Evolutionary conservation across 2,888 invertebrate genomes (phyloP).

Genomic region (Nudaria mundana): DNA sequence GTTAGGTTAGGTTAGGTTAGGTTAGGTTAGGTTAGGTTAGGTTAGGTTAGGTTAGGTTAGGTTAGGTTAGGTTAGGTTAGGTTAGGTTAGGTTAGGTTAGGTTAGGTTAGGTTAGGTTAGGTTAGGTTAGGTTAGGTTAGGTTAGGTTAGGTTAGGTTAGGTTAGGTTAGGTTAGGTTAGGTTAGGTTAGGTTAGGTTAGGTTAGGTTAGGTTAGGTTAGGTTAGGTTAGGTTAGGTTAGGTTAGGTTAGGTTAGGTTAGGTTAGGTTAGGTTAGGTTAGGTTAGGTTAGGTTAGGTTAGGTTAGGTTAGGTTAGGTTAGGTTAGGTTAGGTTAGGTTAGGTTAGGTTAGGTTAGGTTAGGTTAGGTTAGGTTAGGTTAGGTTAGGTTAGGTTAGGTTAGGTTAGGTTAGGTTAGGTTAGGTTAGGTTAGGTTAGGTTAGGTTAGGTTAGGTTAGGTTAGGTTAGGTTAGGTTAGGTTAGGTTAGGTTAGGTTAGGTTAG

Average conservation of each 20-base stretch:
- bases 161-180: conserved; percentile 19
- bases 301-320: conserved; percentile 23
- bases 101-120: conserved; percentile 16
- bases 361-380: conserved; percentile 18
- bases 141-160: conserved; percentile 16
- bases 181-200: conserved; percentile 19
- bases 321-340: conserved; percentile 19
- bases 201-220: conserved; percentile 16
- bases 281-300: conserved; percentile 17
- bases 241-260: conserved; percentile 14
- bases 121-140: too few relatives aligned
- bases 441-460: conserved; percentile 26
- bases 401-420: conserved; percentile 22
- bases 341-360: conserved; percentile 18
- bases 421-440: conserved; percentile 26
- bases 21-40: conserved; percentile 15
- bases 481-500: conserved; percentile 24
- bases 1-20: conserved; percentile 15
- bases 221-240: conserved; percentile 8
- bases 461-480: conserved; percentile 26
- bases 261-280: conserved; percentile 15
- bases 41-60: background rate
- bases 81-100: conserved; percentile 18
- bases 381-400: conserved; percentile 21
- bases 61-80: conserved; percentile 10